phyloP scores from a whole-genome alignment of 2,888 invertebrate genomes.

The Notocelia uddmanniana region DNA sequence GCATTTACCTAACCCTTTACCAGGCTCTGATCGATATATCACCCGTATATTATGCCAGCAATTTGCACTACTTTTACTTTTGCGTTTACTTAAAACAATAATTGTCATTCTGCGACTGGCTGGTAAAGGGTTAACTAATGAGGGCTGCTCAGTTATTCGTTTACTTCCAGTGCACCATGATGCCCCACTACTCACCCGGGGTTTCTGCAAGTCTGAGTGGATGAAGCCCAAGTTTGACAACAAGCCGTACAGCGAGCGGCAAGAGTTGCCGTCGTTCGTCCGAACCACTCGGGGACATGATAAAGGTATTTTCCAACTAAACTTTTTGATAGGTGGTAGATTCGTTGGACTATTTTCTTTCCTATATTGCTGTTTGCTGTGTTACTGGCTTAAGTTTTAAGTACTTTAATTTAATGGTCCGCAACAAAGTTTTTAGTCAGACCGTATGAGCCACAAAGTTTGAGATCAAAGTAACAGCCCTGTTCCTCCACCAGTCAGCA shows the following conservation, averaged over 20 bases:
- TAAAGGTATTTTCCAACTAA: neutral
- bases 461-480: too few relatives aligned
- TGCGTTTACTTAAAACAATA: too few relatives aligned
- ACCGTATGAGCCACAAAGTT: too few relatives aligned
- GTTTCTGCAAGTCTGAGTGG: constrained; percentile 14
- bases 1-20: too few relatives aligned
- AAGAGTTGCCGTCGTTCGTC: neutral
- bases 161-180: constrained; percentile 14
- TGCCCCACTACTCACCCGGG: neutral
- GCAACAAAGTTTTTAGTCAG: too few relatives aligned
- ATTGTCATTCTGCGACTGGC: too few relatives aligned
- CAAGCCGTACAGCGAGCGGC: constrained; percentile 13
- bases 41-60: too few relatives aligned
- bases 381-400: too few relatives aligned
- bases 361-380: neutral
- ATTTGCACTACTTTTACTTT: too few relatives aligned
- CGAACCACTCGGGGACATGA: neutral
- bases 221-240: neutral
- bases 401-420: too few relatives aligned
- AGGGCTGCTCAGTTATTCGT: neutral
- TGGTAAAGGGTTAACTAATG: neutral
- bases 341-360: neutral
- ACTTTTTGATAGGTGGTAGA: neutral
- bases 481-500: too few relatives aligned
- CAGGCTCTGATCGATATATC: too few relatives aligned